A percentile compares a stretch with the other conserved stretches of the same genome.
phyloP scores from a whole-genome alignment of 2,113 vertebrate species.

The Heterotilapia buettikoferi region DNA sequence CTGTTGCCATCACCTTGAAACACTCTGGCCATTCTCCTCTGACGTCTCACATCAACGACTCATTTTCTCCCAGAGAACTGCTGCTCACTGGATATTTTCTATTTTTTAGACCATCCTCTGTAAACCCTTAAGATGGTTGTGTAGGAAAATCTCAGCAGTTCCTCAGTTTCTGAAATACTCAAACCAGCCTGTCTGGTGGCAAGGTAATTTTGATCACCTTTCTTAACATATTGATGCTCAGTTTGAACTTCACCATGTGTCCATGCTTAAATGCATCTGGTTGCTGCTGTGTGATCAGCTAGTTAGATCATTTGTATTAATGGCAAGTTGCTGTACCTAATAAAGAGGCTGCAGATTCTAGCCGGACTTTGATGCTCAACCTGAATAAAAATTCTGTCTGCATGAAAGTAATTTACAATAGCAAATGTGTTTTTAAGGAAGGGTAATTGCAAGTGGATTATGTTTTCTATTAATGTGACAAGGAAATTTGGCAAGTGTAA shows the following conservation, averaged over 20 bases:
- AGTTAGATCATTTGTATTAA: background rate
- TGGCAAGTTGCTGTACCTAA: background rate
- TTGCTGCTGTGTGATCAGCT: background rate
- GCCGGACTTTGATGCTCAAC: background rate
- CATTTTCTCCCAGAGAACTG: background rate
- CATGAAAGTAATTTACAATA: fast-evolving
- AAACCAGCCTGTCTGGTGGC: fast-evolving
- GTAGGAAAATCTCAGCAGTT: background rate
- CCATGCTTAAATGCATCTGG: background rate
- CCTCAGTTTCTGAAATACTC: background rate
- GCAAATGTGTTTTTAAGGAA: background rate
- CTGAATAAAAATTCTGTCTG: background rate
- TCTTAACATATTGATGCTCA: background rate
- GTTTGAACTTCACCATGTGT: background rate
- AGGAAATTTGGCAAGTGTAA: background rate
- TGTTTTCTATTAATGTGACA: background rate
- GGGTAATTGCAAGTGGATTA: background rate
- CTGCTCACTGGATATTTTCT: background rate
- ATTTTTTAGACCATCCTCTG: background rate
- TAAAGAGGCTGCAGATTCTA: background rate
- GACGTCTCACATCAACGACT: background rate
- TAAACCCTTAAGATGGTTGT: background rate
- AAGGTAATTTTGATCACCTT: fast-evolving
- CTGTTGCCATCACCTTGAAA: background rate
- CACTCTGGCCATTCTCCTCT: background rate